Conservation (phyloP, 2,888 invertebrate species). For the Ypsolopha sequella region DNA sequence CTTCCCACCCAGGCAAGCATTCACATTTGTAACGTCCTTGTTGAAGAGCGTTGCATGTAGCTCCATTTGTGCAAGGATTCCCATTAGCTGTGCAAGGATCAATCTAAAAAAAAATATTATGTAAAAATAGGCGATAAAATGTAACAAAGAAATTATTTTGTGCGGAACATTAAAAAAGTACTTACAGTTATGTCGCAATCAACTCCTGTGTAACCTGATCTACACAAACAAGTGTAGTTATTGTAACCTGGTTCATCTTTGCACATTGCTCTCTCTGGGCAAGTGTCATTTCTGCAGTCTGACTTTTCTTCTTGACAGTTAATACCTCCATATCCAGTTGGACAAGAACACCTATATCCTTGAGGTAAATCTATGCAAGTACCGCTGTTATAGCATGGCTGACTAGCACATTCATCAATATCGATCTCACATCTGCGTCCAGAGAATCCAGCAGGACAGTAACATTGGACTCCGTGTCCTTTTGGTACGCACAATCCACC, state of each 20-base stretch:
- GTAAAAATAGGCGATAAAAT: neutral
- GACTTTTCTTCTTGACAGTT: constrained; percentile 95
- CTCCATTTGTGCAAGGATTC: constrained; percentile 93
- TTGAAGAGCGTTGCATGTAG: constrained; percentile 88
- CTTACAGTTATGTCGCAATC: constrained; percentile 90
- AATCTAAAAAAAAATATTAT: constrained; percentile 67
- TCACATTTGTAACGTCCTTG: constrained; percentile 95
- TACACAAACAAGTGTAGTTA: constrained; percentile 92
- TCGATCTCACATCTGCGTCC: constrained; percentile 95
- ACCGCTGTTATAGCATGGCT: constrained; percentile 94
- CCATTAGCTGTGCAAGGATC: constrained; percentile 92
- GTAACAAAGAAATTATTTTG: neutral
- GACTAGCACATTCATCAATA: constrained; percentile 94
- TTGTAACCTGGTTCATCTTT: constrained; percentile 93
- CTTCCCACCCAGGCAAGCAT: constrained; percentile 97
- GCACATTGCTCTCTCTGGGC: constrained; percentile 97
- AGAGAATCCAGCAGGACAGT: constrained; percentile 95
- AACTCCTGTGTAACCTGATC: constrained; percentile 93
- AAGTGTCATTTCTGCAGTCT: constrained; percentile 90
- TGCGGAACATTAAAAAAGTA: neutral
- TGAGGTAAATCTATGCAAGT: constrained; percentile 93
- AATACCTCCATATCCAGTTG: constrained; percentile 88
- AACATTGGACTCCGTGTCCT: constrained; percentile 91
- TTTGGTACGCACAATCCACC: constrained; percentile 92
- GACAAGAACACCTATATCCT: constrained; percentile 91